These are phyloP conservation scores for Pogonomyrmex barbatus DNA, from an alignment of 1,140 invertebrate genomes.

Conservation along the genomic window DNA sequence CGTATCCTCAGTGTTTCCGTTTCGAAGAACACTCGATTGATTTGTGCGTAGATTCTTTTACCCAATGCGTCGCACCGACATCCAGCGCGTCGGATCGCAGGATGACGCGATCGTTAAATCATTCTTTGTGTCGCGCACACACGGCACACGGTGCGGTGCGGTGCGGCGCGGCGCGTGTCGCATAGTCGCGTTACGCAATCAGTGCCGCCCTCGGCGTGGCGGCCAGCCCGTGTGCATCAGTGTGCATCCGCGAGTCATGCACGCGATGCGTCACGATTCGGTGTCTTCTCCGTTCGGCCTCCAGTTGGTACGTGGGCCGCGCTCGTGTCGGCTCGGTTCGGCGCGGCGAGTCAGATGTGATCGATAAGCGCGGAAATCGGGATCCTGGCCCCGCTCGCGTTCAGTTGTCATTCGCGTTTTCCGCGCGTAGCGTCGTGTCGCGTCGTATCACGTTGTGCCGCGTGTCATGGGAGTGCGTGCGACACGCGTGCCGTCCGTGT, in stretches of 20 bases:
- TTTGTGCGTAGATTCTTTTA: conserved; percentile 14
- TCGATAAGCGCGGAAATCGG: conserved; percentile 65
- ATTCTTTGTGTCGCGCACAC: conserved; percentile 26
- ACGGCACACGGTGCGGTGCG: too few species aligned
- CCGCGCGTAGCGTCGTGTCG: conserved; percentile 30
- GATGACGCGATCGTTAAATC: conserved; percentile 60
- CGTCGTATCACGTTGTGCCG: background rate
- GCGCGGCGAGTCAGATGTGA: conserved; percentile 48
- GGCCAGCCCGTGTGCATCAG: too few species aligned
- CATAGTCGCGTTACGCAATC: conserved; percentile 51
- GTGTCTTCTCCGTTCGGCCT: conserved; percentile 13
- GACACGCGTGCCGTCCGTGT: conserved; percentile 35
- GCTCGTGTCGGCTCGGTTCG: conserved; percentile 52
- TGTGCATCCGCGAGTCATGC: conserved; percentile 35
- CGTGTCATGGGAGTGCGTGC: conserved; percentile 62
- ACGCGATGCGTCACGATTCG: conserved; percentile 27
- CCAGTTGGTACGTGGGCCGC: conserved; percentile 39
- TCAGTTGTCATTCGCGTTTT: conserved; percentile 64
- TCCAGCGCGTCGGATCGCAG: conserved; percentile 28
- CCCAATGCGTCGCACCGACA: background rate
- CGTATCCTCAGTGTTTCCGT: background rate
- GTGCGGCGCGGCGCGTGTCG: too few species aligned
- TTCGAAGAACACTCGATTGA: background rate
- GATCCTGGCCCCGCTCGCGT: conserved; percentile 6
- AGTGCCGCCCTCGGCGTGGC: conserved; percentile 30